phyloP scores from a whole-genome alignment of 2,797 vertebrate species.

The Crax fasciolata region DNA sequence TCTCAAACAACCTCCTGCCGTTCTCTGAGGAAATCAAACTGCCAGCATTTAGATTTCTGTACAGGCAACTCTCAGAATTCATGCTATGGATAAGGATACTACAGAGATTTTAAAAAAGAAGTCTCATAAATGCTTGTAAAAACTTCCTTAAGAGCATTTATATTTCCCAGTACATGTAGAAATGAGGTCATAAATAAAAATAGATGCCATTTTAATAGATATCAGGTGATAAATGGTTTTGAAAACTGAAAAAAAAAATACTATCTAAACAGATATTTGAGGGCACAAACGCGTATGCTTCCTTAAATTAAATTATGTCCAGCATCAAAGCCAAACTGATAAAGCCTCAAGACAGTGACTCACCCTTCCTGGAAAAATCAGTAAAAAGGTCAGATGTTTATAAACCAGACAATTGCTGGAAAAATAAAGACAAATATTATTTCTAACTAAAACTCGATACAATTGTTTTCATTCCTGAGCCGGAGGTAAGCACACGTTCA shows the following conservation, averaged over 20 bases:
- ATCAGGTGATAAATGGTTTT: neutral
- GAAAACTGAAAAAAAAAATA: neutral
- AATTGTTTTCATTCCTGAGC: slow-evolving; percentile 26
- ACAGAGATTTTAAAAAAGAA: neutral
- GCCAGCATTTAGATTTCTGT: neutral
- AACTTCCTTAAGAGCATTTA: neutral
- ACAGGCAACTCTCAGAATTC: neutral
- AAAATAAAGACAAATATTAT: slow-evolving; percentile 41
- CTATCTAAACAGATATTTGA: neutral
- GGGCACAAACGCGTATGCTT: neutral
- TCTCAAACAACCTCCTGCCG: neutral
- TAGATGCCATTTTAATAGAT: neutral
- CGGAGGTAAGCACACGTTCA: neutral
- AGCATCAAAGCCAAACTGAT: slow-evolving; percentile 26
- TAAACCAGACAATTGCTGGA: slow-evolving; percentile 68
- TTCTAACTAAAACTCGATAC: neutral
- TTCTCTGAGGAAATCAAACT: neutral
- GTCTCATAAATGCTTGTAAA: neutral
- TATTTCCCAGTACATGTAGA: neutral
- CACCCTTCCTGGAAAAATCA: slow-evolving; percentile 64
- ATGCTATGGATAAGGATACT: neutral
- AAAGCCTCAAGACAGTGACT: slow-evolving; percentile 52
- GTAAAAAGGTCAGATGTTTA: slow-evolving; percentile 55
- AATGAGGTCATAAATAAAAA: neutral
- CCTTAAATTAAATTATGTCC: neutral